Evolutionary conservation across 1,140 invertebrate genomes (phyloP).

Genomic region (Contarinia nasturtii): DNA sequence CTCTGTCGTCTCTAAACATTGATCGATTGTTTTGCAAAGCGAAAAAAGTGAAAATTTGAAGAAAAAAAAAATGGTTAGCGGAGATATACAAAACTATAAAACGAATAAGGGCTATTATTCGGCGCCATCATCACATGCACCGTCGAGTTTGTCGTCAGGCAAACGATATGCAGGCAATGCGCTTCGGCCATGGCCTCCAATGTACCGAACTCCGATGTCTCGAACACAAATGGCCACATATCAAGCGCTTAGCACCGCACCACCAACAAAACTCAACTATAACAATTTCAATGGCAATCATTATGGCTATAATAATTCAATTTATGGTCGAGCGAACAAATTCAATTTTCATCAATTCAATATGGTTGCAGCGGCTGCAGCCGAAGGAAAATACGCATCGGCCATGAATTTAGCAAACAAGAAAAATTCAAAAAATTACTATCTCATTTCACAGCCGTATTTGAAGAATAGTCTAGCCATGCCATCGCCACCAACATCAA

Average conservation of each 20-base stretch:
- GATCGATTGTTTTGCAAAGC: too few relatives aligned
- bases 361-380: background rate
- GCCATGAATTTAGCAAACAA: background rate
- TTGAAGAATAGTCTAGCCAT: background rate
- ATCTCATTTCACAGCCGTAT: background rate
- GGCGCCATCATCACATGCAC: background rate
- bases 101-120: background rate
- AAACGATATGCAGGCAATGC: background rate
- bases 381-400: background rate
- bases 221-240: background rate
- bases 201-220: background rate
- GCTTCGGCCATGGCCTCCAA: conserved; percentile 1
- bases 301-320: background rate
- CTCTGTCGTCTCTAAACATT: too few relatives aligned
- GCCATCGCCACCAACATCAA: too few relatives aligned
- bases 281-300: background rate
- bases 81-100: background rate
- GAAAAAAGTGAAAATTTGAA: background rate
- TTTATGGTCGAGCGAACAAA: background rate
- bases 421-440: background rate
- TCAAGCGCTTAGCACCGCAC: background rate
- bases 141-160: background rate
- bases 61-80: background rate
- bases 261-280: background rate
- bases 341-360: background rate